These are phyloP conservation scores for Bubalus kerabau DNA, from an alignment of 2,113 vertebrate genomes.

Conservation along the genomic window DNA sequence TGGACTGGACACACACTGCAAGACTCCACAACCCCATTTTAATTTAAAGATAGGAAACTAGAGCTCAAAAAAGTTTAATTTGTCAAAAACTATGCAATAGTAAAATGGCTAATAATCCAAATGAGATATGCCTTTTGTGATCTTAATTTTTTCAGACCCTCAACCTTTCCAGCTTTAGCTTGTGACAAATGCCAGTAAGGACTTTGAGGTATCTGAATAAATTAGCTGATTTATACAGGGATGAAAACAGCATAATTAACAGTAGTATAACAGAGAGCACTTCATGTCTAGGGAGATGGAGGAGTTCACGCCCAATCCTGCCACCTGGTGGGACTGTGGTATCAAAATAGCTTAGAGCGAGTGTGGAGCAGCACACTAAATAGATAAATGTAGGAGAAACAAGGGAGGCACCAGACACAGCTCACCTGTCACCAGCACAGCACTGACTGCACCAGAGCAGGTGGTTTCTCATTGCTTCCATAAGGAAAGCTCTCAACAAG, in stretches of 20 bases:
- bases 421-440: not conserved
- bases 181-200: not conserved
- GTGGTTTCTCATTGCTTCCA: not conserved
- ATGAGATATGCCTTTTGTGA: not conserved
- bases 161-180: not conserved
- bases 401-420: not conserved
- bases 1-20: not conserved
- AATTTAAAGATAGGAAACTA: not conserved
- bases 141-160: not conserved
- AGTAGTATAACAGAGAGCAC: not conserved
- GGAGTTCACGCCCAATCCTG: not conserved
- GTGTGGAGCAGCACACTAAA: not conserved
- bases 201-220: not conserved
- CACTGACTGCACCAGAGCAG: not conserved
- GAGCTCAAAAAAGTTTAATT: not conserved
- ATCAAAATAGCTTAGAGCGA: not conserved
- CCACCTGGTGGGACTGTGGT: not conserved
- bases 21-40: not conserved
- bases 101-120: not conserved
- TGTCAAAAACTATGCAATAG: not conserved
- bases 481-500: not conserved
- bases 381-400: not conserved
- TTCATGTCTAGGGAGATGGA: not conserved
- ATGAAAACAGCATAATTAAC: not conserved
- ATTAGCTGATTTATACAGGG: not conserved